Evolutionary conservation across 2,113 vertebrate genomes (phyloP), one percentile per base, ranked within the genome.

Genomic region (Lagopus leucura): DNA sequence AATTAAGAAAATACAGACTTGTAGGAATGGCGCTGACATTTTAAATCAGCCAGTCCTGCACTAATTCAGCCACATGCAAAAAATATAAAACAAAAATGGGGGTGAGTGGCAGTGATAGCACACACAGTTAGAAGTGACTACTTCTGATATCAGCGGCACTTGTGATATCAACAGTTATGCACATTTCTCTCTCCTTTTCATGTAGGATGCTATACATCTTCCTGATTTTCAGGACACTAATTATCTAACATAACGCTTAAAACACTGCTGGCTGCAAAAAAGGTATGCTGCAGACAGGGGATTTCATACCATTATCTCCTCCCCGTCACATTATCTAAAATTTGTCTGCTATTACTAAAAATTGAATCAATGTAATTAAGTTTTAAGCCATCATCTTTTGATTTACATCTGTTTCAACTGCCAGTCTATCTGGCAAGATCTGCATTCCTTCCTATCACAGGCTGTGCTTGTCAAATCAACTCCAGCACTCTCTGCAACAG

Each of bases 161-260:
- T 50, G 52, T 86, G 40, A n/a, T 63, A 40, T 1, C 25, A 18
- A 76, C 16, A 76, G 10, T 22, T 47, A 78, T 22, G 38, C 63
- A 90, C 57, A 34, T 73, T 69, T 89, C 94, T 82, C 20, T 69
- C 48, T 85, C 28, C 34, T 73, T 72, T 82, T 96, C 34, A 58
- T 40, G 50, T 57, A 81, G 32, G 42, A 82, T 58, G 14, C 47
- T 82, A 21, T n/a, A 63, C 5, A 25, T 63, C 74, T 92, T 86
- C 43, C 8, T 22, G 36, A 67, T 88, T 73, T 60, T 47, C 40
- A 47, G 64, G 28, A 55, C 25, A 9, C 17, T 78, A 8, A 27
- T 86, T 95, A 36, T 47, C 30, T 58, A 65, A 70, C 4, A 17
- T 45, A 83, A 67, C 32, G 67, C 89, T 95, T 89, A 96, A 96